These are phyloP conservation scores for Oriolus oriolus DNA, from an alignment of 2,113 vertebrate species.

Conservation along the genomic window DNA sequence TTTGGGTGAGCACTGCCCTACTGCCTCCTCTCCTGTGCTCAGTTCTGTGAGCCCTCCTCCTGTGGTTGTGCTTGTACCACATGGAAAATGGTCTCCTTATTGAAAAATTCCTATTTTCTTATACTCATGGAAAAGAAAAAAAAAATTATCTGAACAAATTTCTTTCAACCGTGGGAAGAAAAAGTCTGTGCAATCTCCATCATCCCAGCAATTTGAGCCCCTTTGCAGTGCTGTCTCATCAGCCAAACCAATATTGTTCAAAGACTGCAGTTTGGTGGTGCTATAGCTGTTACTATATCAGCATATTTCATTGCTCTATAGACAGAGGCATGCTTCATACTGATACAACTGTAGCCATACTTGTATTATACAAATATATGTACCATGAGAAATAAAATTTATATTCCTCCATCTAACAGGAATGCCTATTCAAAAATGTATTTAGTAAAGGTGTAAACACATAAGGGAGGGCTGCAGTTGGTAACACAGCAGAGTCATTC, in stretches of 20 bases:
- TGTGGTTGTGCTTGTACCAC: accelerated
- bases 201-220: not conserved
- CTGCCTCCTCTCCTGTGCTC: not conserved
- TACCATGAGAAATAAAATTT: not conserved
- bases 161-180: not conserved
- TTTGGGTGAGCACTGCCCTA: accelerated
- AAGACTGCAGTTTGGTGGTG: not conserved
- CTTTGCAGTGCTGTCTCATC: not conserved
- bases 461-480: not conserved
- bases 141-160: not conserved
- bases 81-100: not conserved
- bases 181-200: not conserved
- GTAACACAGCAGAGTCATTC: not conserved
- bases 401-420: not conserved
- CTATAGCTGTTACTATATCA: not conserved
- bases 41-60: accelerated
- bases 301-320: not conserved
- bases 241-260: not conserved
- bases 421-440: not conserved
- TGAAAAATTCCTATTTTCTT: not conserved
- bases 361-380: not conserved
- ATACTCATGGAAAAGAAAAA: not conserved
- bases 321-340: not conserved
- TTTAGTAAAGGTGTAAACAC: not conserved
- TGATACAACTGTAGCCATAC: not conserved